Conservation (phyloP, 2,888 invertebrate species). For the Diloba caeruleocephala region DNA sequence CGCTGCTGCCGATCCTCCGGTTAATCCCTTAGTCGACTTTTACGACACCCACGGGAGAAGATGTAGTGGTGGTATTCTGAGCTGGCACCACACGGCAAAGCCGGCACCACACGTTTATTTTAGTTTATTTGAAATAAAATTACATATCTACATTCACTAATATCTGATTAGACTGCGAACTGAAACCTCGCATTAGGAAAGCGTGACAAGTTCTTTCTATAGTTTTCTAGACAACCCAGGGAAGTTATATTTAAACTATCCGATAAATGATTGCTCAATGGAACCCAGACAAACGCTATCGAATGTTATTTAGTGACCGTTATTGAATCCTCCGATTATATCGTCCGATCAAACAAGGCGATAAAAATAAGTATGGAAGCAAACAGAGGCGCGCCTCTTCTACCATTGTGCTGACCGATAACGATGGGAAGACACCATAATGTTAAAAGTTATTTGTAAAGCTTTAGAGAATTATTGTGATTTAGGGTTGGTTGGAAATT, state of each 20-base stretch:
- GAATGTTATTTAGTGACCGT: constrained; percentile 49
- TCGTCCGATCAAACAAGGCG: constrained; percentile 49
- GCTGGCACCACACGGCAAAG: too few relatives aligned
- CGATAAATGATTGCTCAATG: constrained; percentile 45
- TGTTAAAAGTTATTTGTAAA: constrained; percentile 3
- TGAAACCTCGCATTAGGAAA: too few relatives aligned
- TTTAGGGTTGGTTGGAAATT: not conserved
- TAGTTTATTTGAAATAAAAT: too few relatives aligned
- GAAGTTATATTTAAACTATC: constrained; percentile 4
- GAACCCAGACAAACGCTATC: constrained; percentile 34
- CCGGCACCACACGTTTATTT: too few relatives aligned
- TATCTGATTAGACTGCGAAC: too few relatives aligned
- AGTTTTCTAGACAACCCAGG: not conserved
- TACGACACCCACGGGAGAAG: too few relatives aligned
- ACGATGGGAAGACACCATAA: constrained; percentile 47
- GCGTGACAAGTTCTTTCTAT: too few relatives aligned
- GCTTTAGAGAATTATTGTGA: not conserved
- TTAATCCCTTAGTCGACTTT: too few relatives aligned
- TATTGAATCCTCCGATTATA: constrained; percentile 54
- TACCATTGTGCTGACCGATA: constrained; percentile 55
- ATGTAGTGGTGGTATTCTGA: too few relatives aligned
- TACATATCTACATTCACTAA: too few relatives aligned
- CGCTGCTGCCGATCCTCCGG: too few relatives aligned
- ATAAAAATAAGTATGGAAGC: constrained; percentile 48
- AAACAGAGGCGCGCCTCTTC: constrained; percentile 48